Base-by-base conservation (phyloP, 2,797 vertebrate genomes). In the Oryzias dopingdopingensis region DNA sequence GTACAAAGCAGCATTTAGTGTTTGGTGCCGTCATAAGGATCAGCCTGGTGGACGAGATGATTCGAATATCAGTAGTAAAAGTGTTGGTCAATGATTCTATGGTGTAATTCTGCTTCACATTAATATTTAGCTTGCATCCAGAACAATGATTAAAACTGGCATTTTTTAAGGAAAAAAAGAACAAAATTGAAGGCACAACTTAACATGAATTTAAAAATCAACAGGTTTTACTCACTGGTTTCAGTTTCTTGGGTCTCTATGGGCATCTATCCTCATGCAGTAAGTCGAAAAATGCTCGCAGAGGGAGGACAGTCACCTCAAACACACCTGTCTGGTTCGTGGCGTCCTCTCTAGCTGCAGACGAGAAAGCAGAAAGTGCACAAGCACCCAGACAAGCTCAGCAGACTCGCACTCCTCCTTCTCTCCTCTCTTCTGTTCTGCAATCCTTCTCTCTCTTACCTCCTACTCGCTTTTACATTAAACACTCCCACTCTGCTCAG, bases 401-500 rank as follows among this genome's bases (percentile, higher is more conserved):
- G 59, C 72, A 82, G 76, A 86, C 74, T 71, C 72, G 37, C 79
- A 86, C 84, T 88, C 79, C 78, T 86, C 81, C 81, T 82, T 78
- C 80, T 83, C 80, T 65, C 78, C 75, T 71, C 79, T 80, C 70
- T 67, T 81, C 70, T 83, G 68, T 74, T 75, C 70, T 71, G 62
- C 22, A 65, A 67, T 69, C 58, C 70, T 62, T 72, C 67, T 81
- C 80, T 82, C 70, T 83, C 50, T 62, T 72, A 76, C 82, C 87
- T 88, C 85, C 83, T 70, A 84, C 86, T 83, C 69, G 48, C 71
- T 49, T 84, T 85, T 83, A 80, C 78, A 86, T 87, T 85, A 84
- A 73, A 81, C 82, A 85, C 88, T 78, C 84, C 82, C 84, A 86
- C 86, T 86, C 83, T 72, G 49, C 76, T 85, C 80, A 80, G 77